Base-by-base conservation (phyloP, 2,888 invertebrate genomes). In the Melieria picta region DNA sequence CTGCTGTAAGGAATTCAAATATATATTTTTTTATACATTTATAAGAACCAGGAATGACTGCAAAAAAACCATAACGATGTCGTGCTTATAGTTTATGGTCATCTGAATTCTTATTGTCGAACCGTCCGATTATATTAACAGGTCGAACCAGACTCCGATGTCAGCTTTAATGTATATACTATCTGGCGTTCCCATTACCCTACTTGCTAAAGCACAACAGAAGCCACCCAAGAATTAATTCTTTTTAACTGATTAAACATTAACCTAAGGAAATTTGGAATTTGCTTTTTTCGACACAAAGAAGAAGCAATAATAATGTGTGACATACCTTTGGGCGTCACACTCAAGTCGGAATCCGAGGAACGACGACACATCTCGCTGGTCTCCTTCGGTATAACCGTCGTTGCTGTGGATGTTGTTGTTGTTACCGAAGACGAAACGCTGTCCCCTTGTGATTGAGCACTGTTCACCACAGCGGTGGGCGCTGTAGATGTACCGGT, bases 291-390 rank as follows among this genome's bases (percentile, higher is more conserved):
- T 42, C 46, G n/a, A 30, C 11, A n/a, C 45, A 11, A 10, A 48
- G 56, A 47, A 69, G 30, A 30, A 30, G 30, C 30, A 30, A 30
- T 30, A 30, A 30, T 30, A 30, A 30, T 30, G 30, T 30, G 30
- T 30, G 30, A 80, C 83, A 87, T 88, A 97, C 97, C 96, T 93
- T 96, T 97, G 5, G 96, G 96, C 10, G 96, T 95, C 64, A 96
- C 92, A 88, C 94, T 96, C 77, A 96, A 89, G 88, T 98, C 98
- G 0, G 97, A 97, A 86, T 97, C 98, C 4, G 97, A 97, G 4
- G 96, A 96, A 78, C 97, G 89, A 67, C 96, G 89, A 82, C 93
- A 92, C 74, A 93, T 87, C 86, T 90, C 30, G 85, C 83, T 65
- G 85, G 82, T 72, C 69, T 85, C 89, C 52, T 83, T 84, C 46